These are phyloP conservation scores for Pteropus alecto DNA, from an alignment of 2,113 vertebrate genomes.

Conservation along the genomic window DNA sequence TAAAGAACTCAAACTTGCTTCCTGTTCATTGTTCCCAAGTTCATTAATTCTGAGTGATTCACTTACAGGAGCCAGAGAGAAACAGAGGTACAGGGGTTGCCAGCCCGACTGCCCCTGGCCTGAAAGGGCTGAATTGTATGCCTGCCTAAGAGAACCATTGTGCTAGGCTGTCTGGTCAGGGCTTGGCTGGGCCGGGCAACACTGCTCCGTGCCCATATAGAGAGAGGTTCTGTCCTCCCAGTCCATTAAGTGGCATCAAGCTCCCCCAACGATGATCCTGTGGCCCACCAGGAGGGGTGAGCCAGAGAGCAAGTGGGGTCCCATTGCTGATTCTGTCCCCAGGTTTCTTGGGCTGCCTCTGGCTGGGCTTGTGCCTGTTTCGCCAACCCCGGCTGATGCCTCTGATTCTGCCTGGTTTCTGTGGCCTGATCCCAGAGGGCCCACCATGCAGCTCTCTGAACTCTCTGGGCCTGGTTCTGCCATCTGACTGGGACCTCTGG, in stretches of 20 bases:
- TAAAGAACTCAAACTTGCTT: not conserved
- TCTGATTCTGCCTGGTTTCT: not conserved
- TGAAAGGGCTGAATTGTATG: slow-evolving; percentile 65
- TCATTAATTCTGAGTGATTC: slow-evolving; percentile 54
- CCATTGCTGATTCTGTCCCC: not conserved
- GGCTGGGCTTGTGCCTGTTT: not conserved
- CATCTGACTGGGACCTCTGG: not conserved
- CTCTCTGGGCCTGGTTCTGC: not conserved
- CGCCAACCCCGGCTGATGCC: not conserved
- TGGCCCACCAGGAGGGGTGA: not conserved
- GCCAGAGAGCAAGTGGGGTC: not conserved
- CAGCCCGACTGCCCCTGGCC: not conserved
- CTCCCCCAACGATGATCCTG: rapidly evolving
- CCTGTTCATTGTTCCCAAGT: slow-evolving; percentile 17
- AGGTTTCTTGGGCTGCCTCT: not conserved
- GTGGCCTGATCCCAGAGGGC: not conserved
- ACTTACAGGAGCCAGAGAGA: slow-evolving; percentile 48
- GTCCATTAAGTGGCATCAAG: not conserved
- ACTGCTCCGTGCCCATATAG: not conserved
- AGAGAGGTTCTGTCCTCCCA: not conserved
- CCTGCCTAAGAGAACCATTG: slow-evolving; percentile 46
- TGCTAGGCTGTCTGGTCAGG: not conserved
- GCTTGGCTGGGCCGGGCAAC: not conserved
- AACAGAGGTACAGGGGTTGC: not conserved
- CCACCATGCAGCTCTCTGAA: rapidly evolving